These are phyloP conservation scores for Enteromius treurensis DNA, from an alignment of 2,797 vertebrate species.

Conservation along the genomic window DNA sequence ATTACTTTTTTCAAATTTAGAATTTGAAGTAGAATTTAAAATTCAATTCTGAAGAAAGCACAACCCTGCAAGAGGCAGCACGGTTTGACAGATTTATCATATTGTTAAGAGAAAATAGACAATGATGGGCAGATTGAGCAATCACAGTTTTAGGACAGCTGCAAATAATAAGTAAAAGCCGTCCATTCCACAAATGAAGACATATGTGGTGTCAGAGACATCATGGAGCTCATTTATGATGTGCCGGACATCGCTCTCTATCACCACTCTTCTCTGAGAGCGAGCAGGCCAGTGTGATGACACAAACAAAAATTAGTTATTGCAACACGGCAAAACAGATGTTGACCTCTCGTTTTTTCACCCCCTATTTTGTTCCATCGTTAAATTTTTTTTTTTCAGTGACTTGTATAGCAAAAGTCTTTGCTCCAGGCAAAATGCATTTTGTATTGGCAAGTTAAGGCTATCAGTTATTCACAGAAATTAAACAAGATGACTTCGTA, in stretches of 20 bases:
- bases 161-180: not conserved
- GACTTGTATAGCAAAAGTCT: conserved; percentile 56
- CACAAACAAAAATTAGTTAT: conserved; percentile 51
- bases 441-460: conserved; percentile 65
- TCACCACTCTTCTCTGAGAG: not conserved
- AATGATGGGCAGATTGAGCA: conserved; percentile 30
- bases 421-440: conserved; percentile 51
- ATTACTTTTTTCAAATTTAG: not conserved
- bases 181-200: conserved; percentile 28
- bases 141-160: conserved; percentile 32
- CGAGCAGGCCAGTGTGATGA: conserved; percentile 1
- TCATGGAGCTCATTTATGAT: conserved; percentile 25
- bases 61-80: conserved; percentile 44
- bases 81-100: conserved; percentile 38
- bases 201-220: conserved; percentile 19
- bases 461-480: conserved; percentile 66
- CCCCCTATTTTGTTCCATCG: not conserved
- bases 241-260: conserved; percentile 14
- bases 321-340: conserved; percentile 52
- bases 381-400: conserved; percentile 44
- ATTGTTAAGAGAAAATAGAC: conserved; percentile 48
- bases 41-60: conserved; percentile 15
- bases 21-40: not conserved
- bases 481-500: conserved; percentile 47
- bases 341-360: conserved; percentile 3